Evolutionary conservation across 2,797 vertebrate species (phyloP).

Genomic region (Eulemur coronatus): DNA sequence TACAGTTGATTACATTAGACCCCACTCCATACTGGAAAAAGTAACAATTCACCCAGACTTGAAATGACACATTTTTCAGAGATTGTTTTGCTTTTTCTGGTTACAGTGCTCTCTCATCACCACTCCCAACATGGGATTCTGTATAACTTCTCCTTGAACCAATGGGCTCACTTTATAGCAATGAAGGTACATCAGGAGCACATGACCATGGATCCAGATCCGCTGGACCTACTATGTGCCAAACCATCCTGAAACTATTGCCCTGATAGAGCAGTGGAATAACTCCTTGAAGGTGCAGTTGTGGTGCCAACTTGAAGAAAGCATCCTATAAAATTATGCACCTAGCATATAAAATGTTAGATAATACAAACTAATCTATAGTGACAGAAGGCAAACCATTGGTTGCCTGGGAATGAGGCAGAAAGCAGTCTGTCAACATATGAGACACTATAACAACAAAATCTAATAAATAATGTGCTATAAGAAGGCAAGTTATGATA

Average conservation of each 20-base stretch:
- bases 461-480: neutral
- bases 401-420: neutral
- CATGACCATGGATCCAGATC: neutral
- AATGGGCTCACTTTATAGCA: neutral
- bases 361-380: neutral
- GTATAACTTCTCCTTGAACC: neutral
- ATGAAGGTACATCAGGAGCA: neutral
- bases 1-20: neutral
- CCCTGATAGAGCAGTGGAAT: neutral
- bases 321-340: neutral
- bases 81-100: neutral
- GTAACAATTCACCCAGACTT: neutral
- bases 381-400: neutral
- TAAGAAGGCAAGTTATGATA: neutral
- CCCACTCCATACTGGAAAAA: neutral
- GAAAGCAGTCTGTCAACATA: neutral
- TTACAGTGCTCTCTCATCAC: neutral
- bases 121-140: neutral
- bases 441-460: neutral
- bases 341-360: neutral
- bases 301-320: neutral
- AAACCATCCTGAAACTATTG: neutral
- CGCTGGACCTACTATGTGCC: neutral
- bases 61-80: neutral
- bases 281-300: neutral